Base-by-base conservation (phyloP, 1,140 invertebrate genomes). In the Oryzaephilus surinamensis region DNA sequence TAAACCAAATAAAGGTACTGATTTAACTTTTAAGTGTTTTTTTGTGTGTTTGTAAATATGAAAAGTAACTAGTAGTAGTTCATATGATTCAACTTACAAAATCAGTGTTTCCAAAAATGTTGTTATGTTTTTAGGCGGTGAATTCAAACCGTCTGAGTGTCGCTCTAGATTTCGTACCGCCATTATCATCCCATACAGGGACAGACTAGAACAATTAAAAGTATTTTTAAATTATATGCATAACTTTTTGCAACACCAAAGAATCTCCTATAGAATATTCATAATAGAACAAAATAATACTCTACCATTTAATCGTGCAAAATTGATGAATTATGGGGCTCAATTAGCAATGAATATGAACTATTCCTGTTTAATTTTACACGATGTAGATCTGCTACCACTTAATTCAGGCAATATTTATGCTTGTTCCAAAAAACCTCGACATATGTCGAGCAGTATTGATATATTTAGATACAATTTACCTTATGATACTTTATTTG, bases 331-430 rank as follows among this genome's bases (percentile, higher is more conserved):
- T 60, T 79, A 93, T 45, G 95, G 91, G 1, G 92, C 88, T 45
- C 61, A 71, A 3, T 79, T 89, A 53, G 85, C 88, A 0, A 72
- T 76, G 19, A 73, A 71, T 38, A 62, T 69, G 29, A 73, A 77
- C 30, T 90, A 79, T 63, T 77, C 87, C 15, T 98, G 95, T 57
- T 77, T 95, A 30, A 80, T 97, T 32, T 84, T 98, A 52, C 93
- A 97, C 64, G 93, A 98, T 60, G 85, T 97, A 26, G 93, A 98
- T 67, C 64, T 97, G 12, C 71, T 97, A 38, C 94, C 94, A 7
- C 72, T 95, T 46, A 87, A 87, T 64, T 74, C 77, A 37, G 75
- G 81, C 2, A 96, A 97, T 65, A 73, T 95, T 30, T 98, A 97
- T 66, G 84, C 81, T 10, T 98, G 95, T 60, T 81, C 87, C 2